Evolutionary conservation across 1,140 invertebrate species (phyloP), one percentile per base, ranked within the genome.

Genomic region (Drosophila cardini): DNA sequence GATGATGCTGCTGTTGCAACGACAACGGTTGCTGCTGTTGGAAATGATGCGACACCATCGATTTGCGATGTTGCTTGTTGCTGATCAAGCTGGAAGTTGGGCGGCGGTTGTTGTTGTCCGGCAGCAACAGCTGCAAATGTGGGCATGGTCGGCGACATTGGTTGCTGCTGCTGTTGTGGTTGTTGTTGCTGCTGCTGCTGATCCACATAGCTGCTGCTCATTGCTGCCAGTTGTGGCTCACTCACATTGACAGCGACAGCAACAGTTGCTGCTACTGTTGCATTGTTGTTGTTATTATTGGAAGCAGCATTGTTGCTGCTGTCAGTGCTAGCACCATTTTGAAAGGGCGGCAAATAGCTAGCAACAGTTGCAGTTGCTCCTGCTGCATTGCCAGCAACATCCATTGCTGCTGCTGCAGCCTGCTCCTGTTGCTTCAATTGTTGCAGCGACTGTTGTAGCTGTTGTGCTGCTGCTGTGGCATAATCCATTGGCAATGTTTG

Each of bases 261-360:
- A 73, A 69, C 63, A 40, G 73, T 64, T 62, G 58, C 34, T 38
- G 48, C 26, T 26, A 38, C 36, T 4, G 55, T 7, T n/a, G 42
- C 38, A 26, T 34, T 18, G 57, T 43, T 42, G 65, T 43, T 70
- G 71, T 50, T 40, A 61, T 30, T 42, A 42, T 75, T 78, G 34
- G 78, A 75, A 53, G 69, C 72, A n/a, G 58, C 74, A 36, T 34
- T 65, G 60, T 30, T 67, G 71, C 34, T 48, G 69, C 16, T 30
- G 38, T 70, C 63, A 45, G 72, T 78, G 46, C 7, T 26, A 26
- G 21, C 48, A 53, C 84, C 79, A 64, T 87, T 90, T 34, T 83
- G 77, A 9, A 92, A 89, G 46, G 93, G 93, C 26, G 83, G 82
- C 43, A 93, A 92, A 42, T 93, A 93, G 16, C 26, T 40, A 76